These are phyloP conservation scores for Pharmacophagus antenor DNA, from an alignment of 2,888 invertebrate genomes.

Conservation along the genomic window DNA sequence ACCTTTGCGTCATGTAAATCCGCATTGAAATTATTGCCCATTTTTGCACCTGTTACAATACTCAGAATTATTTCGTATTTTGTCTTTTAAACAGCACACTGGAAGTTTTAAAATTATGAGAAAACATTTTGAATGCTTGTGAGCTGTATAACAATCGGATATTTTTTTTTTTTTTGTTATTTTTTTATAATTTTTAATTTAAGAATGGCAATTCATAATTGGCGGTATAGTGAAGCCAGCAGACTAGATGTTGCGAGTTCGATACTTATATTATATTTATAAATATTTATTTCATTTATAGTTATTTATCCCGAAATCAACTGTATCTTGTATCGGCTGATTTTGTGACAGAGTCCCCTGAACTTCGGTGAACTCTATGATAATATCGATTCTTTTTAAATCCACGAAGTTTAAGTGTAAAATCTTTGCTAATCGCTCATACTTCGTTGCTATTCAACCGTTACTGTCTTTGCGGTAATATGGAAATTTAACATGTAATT, in stretches of 20 bases:
- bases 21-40: conserved; percentile 22
- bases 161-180: no score
- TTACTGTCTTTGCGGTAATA: conserved; percentile 37
- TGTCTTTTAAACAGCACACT: conserved; percentile 6
- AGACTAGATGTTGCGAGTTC: no score
- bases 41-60: conserved; percentile 15
- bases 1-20: conserved; percentile 24
- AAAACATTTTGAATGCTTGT: no score
- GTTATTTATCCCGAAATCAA: neutral
- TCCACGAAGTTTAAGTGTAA: neutral
- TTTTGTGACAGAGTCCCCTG: neutral
- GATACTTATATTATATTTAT: no score
- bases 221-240: no score
- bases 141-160: no score
- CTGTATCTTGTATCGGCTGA: neutral
- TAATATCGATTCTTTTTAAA: neutral
- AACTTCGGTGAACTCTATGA: neutral
- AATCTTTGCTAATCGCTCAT: conserved; percentile 31
- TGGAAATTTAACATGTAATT: conserved; percentile 58
- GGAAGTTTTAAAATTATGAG: conserved; percentile 33
- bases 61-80: conserved; percentile 4
- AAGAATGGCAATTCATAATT: no score
- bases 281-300: neutral
- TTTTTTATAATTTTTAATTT: no score
- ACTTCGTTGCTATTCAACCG: conserved; percentile 37